Base-by-base conservation (phyloP, 2,888 invertebrate species). In the Chrysolina haemoptera region DNA sequence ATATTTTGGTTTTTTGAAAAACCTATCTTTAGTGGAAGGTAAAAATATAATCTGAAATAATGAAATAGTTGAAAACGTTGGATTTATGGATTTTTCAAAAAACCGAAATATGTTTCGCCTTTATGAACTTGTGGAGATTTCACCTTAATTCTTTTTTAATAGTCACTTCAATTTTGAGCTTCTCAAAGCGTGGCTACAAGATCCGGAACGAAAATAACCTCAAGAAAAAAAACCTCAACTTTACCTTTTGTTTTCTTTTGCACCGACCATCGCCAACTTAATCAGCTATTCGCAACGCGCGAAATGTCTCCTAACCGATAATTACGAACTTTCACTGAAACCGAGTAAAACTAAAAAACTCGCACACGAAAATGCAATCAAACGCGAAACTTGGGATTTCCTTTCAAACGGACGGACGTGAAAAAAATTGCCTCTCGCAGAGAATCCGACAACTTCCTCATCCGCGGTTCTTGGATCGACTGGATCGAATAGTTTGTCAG, bases 201-300 rank as follows among this genome's bases (percentile, higher is more conserved):
- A 18, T 50, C 50, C n/a, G 50, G 50, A 9, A n/a, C n/a, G 1
- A 1, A 9, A 18, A 4, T n/a, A 14, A 1, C 22, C n/a, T 14
- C 2, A 1, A 6, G n/a, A 59, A 59, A 59, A 27, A 59, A 59
- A 59, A 27, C 59, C 43, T 43, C 53, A 53, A 62, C 53, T 48
- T 66, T 73, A 73, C 73, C 73, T 73, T 73, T 73, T 73, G 46
- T 62, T 73, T n/a, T 73, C 73, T 53, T 73, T 73, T 12, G 73
- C 62, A 27, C 73, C 73, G 27, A 73, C 73, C 73, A 73, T 73
- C 41, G 73, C 73, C 65, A 66, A 68, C 55, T 40, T 43, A n/a
- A 20, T 53, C 48, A 62, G 62, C 59, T 68, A 48, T 22, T 55
- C 16, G 62, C 48, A 53, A 40, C 68, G 55, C 66, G 62, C 65